Base-by-base conservation (phyloP, 2,113 vertebrate genomes). In the Macroglossus sobrinus region DNA sequence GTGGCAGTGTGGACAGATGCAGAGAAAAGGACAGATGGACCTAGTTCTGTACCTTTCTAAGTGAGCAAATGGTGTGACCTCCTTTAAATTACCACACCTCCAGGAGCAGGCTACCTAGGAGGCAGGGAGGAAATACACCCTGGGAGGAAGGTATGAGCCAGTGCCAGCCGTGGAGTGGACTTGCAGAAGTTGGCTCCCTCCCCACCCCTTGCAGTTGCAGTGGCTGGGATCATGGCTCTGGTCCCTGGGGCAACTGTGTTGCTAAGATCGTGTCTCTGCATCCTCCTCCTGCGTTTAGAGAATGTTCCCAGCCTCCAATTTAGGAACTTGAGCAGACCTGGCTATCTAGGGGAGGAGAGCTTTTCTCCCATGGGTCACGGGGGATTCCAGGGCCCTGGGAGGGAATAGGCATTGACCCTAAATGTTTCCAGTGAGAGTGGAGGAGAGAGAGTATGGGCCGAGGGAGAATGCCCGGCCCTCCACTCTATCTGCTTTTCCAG, bases 231-330 rank as follows among this genome's bases (percentile, higher is more conserved):
- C 80, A 63, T 0, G 3, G 53, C 75, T 74, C 75, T 33, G 47
- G 95, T 97, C 94, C 94, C 97, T 79, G 63, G 97, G 97, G 95
- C 72, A n/a, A 78, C 68, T 0, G 15, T 74, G 91, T 93, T 95
- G 86, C 97, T 97, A 92, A 97, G 95, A 96, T 82, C 86, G 91
- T 88, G 63, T 84, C 75, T 95, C 76, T 53, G n/a, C 13, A 84
- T 95, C 94, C 91, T 93, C 1, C 2, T 66, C 96, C 74, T 90
- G 82, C 28, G 10, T 94, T 96, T 92, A 72, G 81, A 89, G 80
- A 96, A 92, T 15, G 22, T 97, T 96, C 93, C 80, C 85, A 97
- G 95, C 88, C 61, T 97, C 91, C 3, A 8, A 84, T 94, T 96
- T 97, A 97, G 96, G 89, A 94, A 89, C 93, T 91, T 76, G 85